phyloP scores from a whole-genome alignment of 1,140 invertebrate genomes.

The Drosophila repletoides region DNA sequence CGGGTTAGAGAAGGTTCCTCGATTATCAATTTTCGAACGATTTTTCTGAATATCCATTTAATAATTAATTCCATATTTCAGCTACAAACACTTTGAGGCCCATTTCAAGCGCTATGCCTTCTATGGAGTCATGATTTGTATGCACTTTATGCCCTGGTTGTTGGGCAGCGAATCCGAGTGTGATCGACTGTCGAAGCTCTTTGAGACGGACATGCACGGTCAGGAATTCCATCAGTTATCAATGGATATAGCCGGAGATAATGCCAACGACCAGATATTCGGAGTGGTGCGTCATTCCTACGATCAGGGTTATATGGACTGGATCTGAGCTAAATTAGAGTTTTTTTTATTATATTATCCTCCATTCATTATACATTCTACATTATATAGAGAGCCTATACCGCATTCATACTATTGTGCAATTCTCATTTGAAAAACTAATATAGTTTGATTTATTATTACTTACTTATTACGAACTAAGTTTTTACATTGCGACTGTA shows the following conservation, averaged over 20 bases:
- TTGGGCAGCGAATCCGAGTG: constrained; percentile 58
- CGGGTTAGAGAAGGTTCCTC: too few relatives aligned
- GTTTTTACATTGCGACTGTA: too few relatives aligned
- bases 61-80: not conserved
- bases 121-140: constrained; percentile 69
- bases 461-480: too few relatives aligned
- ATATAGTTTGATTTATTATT: too few relatives aligned
- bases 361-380: too few relatives aligned
- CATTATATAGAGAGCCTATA: too few relatives aligned
- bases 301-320: constrained; percentile 75
- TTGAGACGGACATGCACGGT: constrained; percentile 67
- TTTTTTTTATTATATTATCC: too few relatives aligned
- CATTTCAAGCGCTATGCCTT: constrained; percentile 74
- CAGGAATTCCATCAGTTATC: constrained; percentile 56
- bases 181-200: constrained; percentile 54
- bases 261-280: constrained; percentile 59
- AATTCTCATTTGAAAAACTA: too few relatives aligned
- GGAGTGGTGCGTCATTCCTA: constrained; percentile 53
- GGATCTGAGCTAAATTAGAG: constrained; percentile 28
- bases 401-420: too few relatives aligned
- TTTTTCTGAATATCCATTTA: not conserved
- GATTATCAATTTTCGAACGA: too few relatives aligned
- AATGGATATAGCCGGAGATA: constrained; percentile 64
- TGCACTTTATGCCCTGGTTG: constrained; percentile 78
- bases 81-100: constrained; percentile 56